Percentiles rank a stretch among this genome's conserved stretches.
phyloP scores from a whole-genome alignment of 2,797 vertebrate genomes.

The Arnoldichthys spilopterus region DNA sequence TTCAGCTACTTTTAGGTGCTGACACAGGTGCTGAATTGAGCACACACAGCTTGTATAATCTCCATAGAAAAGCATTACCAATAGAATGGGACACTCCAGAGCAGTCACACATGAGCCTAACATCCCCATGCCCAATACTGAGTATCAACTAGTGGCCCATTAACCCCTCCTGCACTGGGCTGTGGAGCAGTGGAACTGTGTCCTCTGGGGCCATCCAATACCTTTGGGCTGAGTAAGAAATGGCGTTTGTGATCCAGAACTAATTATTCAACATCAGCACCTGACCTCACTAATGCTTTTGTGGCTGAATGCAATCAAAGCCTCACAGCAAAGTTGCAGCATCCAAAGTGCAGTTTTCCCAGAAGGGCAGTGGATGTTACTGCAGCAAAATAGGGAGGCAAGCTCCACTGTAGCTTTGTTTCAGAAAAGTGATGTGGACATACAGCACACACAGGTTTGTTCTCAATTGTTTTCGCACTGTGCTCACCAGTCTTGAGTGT shows the following conservation, averaged over 20 bases:
- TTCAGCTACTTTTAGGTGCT: neutral
- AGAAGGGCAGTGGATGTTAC: neutral
- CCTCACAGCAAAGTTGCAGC: neutral
- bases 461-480: no score
- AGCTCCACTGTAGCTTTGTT: neutral
- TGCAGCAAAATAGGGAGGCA: neutral
- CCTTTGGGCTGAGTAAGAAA: no score
- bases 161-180: neutral
- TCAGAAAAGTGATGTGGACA: neutral
- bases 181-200: neutral
- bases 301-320: neutral
- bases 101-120: neutral
- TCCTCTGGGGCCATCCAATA: neutral
- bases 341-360: neutral
- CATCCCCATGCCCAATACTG: neutral
- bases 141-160: neutral
- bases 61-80: neutral
- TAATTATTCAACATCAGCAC: neutral
- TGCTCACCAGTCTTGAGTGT: slow-evolving; percentile 85
- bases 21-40: neutral
- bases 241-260: neutral
- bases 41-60: neutral
- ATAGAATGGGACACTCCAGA: neutral
- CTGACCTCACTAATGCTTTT: neutral
- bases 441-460: neutral